Evolutionary conservation across 1,140 invertebrate genomes (phyloP).

Genomic region (Druon quercuslanigerum): DNA sequence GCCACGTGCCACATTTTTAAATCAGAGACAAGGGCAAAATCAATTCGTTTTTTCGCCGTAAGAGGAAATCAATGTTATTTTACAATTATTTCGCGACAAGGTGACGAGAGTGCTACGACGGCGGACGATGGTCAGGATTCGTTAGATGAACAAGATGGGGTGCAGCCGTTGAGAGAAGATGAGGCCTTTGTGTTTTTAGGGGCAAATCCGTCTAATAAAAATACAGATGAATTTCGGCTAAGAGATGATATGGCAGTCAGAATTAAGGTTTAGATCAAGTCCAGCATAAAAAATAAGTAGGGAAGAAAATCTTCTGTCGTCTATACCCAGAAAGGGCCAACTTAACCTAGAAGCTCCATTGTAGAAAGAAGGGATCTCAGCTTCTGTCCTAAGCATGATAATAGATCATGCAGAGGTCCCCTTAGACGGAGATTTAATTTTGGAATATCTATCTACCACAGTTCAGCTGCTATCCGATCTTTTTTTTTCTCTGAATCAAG

Average conservation of each 20-base stretch:
- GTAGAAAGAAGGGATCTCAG: neutral
- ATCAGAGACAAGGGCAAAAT: neutral
- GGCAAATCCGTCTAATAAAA: too few species aligned
- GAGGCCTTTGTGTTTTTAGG: neutral
- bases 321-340: too few species aligned
- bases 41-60: neutral
- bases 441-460: too few species aligned
- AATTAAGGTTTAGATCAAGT: too few species aligned
- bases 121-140: neutral
- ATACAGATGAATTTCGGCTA: neutral
- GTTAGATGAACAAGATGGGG: neutral
- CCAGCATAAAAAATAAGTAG: too few species aligned
- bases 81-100: neutral
- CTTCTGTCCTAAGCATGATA: neutral
- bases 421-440: neutral
- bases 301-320: too few species aligned
- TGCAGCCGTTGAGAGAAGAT: too few species aligned
- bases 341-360: too few species aligned
- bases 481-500: neutral
- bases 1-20: neutral
- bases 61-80: neutral
- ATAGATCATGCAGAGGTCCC: neutral
- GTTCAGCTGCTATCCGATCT: too few species aligned
- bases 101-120: neutral
- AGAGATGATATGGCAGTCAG: too few species aligned